Base-by-base conservation (phyloP, 1,140 invertebrate genomes). In the Drosophila setifemur region DNA sequence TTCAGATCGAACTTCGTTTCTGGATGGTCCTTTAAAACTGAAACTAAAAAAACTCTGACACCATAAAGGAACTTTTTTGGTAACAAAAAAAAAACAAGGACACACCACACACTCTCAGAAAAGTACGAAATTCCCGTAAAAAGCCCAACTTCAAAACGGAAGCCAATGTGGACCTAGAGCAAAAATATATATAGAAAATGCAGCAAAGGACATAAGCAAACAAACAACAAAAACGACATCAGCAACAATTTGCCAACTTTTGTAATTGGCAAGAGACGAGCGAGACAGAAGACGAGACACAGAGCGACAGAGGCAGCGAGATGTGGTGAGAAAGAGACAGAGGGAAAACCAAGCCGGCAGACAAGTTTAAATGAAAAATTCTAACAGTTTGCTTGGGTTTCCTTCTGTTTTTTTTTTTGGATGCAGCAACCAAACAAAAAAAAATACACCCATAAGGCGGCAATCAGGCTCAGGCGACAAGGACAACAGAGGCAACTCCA, bases 221-320 rank as follows among this genome's bases (percentile, higher is more conserved):
- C 52, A 73, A 74, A 60, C 16, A 57, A 40, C 54, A 57, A 43
- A 55, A 73, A 73, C 33, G 48, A 48, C 29, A 76, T 23, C 54
- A 19, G 21, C 52, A 61, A 61, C 57, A 58, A 61, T 61, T 61
- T 61, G 37, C 26, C 52, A 77, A 78, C 49, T 78, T 78, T 78
- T 73, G 40, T 68, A 68, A 78, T 77, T 78, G 74, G 60, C 47
- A 16, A 45, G 58, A 14, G 23, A 48, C 35, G 14, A 58, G 11
- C 23, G 16, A 28, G 14, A 21, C 39, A 43, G 12, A 23, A 8
- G 14, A 8, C 48, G 25, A 29, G 39, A 28, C 21, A 16, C 9
- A n/a, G 31, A 4, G 3, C 4, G 35, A 3, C 1, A 31, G 12
- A 19, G 33, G 21, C n/a, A n/a, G n/a, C n/a, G n/a, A n/a, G n/a